Evolutionary conservation across 2,888 invertebrate genomes (phyloP).

Genomic region (Synanthedon vespiformis): DNA sequence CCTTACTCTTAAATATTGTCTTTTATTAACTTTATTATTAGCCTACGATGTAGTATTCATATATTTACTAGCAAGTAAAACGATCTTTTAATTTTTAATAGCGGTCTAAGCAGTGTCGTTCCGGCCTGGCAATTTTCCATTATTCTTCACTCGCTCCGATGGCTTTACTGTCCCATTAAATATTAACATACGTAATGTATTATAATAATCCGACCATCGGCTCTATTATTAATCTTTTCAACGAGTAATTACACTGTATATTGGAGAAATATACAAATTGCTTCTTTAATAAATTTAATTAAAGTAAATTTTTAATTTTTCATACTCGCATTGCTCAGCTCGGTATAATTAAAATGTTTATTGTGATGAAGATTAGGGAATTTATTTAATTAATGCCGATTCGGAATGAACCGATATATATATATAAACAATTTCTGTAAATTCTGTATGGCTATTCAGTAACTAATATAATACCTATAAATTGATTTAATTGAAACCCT

Average conservation of each 20-base stretch:
- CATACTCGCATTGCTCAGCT: not conserved
- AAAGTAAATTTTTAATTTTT: not conserved
- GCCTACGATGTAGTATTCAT: not conserved
- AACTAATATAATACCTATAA: no score
- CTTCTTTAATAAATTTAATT: conserved; percentile 1
- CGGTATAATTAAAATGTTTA: no score
- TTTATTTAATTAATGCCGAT: no score
- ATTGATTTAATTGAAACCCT: no score
- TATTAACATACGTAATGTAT: conserved; percentile 6
- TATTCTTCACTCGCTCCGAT: conserved; percentile 45
- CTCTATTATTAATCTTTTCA: not conserved
- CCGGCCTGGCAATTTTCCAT: conserved; percentile 47
- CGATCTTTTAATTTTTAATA: conserved; percentile 31
- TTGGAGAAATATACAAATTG: not conserved
- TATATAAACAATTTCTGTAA: no score
- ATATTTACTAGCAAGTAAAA: conserved; percentile 7
- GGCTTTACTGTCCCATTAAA: conserved; percentile 56
- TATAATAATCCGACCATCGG: not conserved
- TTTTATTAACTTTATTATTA: no score
- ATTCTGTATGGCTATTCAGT: no score
- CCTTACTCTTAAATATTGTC: no score
- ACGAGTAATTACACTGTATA: not conserved
- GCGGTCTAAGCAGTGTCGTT: conserved; percentile 33
- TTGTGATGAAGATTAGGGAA: no score
- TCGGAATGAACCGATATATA: no score